A percentile compares a stretch with the other conserved stretches of the same genome.
Conservation (phyloP, 2,888 invertebrate genomes). For the Ophonus ardosiacus region DNA sequence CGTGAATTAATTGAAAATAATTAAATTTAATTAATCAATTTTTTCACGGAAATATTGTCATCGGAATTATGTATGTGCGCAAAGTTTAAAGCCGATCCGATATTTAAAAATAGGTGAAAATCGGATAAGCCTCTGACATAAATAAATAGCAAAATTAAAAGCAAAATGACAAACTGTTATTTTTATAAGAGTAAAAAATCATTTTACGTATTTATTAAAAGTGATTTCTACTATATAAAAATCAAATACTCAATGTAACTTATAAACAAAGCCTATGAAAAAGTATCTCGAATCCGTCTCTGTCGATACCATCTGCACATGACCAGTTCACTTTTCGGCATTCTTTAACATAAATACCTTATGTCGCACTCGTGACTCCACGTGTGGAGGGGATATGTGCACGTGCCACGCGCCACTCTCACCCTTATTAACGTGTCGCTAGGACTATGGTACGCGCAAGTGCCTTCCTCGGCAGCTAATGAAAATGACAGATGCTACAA, state of each 20-base stretch:
- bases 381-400: conserved; percentile 64
- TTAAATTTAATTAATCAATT: too few species aligned
- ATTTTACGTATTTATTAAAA: too few species aligned
- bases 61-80: too few species aligned
- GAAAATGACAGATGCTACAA: conserved; percentile 73
- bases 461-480: conserved; percentile 67
- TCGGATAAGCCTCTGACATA: too few species aligned
- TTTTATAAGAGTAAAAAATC: too few species aligned
- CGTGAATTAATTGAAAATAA: too few species aligned
- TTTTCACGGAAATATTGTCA: too few species aligned
- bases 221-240: too few species aligned
- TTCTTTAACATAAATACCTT: conserved; percentile 73
- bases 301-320: conserved; percentile 69
- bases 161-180: too few species aligned
- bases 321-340: conserved; percentile 70
- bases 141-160: too few species aligned
- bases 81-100: too few species aligned
- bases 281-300: conserved; percentile 64
- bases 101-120: too few species aligned
- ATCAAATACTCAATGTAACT: neutral
- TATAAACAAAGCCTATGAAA: neutral
- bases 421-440: conserved; percentile 63
- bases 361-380: conserved; percentile 71
- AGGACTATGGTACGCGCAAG: neutral
- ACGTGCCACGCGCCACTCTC: conserved; percentile 68